Conservation (phyloP, 2,113 vertebrate species). For the Glaucidium brasilianum region DNA sequence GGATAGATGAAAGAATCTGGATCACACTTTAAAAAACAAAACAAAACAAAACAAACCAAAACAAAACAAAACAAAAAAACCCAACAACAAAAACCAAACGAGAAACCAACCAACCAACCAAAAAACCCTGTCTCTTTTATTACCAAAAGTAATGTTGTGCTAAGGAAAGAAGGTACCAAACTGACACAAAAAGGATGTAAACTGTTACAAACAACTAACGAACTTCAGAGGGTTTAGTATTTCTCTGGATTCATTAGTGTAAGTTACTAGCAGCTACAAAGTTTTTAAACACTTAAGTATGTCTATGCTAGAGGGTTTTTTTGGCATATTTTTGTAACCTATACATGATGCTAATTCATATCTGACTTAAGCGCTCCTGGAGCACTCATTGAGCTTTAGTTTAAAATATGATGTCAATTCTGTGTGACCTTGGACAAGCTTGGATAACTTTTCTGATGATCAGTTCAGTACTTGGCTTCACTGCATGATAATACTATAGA, state of each 20-base stretch:
- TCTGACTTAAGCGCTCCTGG: not conserved
- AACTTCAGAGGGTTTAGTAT: not conserved
- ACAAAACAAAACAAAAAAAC: too few species aligned
- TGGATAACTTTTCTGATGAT: not conserved
- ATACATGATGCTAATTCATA: not conserved
- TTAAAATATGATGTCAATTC: not conserved
- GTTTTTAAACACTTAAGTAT: not conserved
- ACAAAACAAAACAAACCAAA: too few species aligned
- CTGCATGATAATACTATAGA: not conserved
- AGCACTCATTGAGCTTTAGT: not conserved
- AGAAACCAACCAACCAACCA: too few species aligned
- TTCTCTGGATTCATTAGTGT: not conserved
- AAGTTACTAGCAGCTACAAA: not conserved
- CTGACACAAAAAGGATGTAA: not conserved
- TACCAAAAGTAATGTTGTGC: not conserved
- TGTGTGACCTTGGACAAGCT: not conserved
- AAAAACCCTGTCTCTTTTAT: not conserved
- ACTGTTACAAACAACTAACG: not conserved
- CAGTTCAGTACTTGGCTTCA: not conserved
- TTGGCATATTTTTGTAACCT: not conserved
- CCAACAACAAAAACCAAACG: too few species aligned
- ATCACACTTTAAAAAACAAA: not conserved
- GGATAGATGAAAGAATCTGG: not conserved
- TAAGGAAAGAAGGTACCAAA: not conserved
- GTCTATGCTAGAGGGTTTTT: not conserved